These are phyloP conservation scores for Erebia epiphron DNA, from an alignment of 2,888 invertebrate genomes.

Conservation along the genomic window DNA sequence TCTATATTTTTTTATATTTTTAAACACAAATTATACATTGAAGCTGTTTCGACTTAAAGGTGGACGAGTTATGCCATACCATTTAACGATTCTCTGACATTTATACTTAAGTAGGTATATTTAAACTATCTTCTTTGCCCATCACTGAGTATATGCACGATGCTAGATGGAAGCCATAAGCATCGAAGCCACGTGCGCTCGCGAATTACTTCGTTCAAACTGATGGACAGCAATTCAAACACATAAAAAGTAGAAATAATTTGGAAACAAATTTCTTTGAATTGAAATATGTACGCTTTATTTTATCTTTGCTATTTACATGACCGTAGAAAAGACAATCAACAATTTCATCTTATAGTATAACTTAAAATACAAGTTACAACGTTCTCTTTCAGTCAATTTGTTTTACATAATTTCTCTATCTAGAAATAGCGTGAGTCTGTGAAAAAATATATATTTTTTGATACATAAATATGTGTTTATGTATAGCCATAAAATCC, in stretches of 20 bases:
- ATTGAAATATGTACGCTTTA: slow-evolving; percentile 62
- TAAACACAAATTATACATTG: too few species aligned
- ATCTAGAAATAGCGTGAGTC: slow-evolving; percentile 54
- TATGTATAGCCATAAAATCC: slow-evolving; percentile 51
- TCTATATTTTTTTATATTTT: too few species aligned
- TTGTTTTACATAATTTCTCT: slow-evolving; percentile 57
- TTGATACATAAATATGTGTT: slow-evolving; percentile 41
- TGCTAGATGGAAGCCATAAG: too few species aligned
- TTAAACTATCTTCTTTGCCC: too few species aligned
- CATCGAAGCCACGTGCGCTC: too few species aligned
- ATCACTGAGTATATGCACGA: too few species aligned
- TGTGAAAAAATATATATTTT: slow-evolving; percentile 72
- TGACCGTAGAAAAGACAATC: slow-evolving; percentile 77
- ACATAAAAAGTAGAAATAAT: not conserved
- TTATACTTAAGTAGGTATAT: too few species aligned
- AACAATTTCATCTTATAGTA: slow-evolving; percentile 69
- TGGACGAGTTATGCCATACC: too few species aligned
- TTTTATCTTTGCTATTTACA: slow-evolving; percentile 73
- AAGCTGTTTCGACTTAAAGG: too few species aligned
- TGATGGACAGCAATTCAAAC: too few species aligned
- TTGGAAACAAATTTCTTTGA: slow-evolving; percentile 9
- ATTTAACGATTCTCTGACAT: too few species aligned
- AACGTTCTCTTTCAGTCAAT: slow-evolving; percentile 74
- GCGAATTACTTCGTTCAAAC: too few species aligned
- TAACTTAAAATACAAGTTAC: slow-evolving; percentile 78